A percentile compares a stretch with the other conserved stretches of the same genome.
These are phyloP conservation scores for Agrochola circellaris DNA, from an alignment of 2,888 invertebrate species.

Conservation along the genomic window DNA sequence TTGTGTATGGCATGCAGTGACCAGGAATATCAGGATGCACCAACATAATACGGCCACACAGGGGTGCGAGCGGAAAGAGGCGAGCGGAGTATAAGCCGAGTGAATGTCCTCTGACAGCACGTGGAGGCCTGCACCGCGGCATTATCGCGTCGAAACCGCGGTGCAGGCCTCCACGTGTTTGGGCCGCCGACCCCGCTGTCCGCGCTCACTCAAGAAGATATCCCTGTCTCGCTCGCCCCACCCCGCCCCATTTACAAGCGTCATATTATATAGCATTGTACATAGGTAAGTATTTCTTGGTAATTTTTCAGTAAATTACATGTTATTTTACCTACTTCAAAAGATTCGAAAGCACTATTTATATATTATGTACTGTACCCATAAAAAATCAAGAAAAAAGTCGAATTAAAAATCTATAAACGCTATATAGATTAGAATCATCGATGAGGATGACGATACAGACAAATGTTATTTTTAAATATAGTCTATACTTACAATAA, in stretches of 20 bases:
- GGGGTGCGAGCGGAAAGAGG: conserved; percentile 76
- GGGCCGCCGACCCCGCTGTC: conserved; percentile 84
- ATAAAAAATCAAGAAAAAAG: neutral
- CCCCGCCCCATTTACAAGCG: conserved; percentile 63
- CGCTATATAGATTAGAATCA: neutral
- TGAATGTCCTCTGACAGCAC: conserved; percentile 85
- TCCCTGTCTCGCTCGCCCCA: conserved; percentile 73
- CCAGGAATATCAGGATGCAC: conserved; percentile 89
- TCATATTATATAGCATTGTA: conserved; percentile 7
- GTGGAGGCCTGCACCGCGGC: conserved; percentile 89
- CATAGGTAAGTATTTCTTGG: conserved; percentile 11
- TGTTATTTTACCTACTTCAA: neutral
- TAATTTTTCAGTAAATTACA: conserved; percentile 5
- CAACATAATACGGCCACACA: conserved; percentile 80
- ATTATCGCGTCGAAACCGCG: conserved; percentile 75
- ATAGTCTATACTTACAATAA: neutral
- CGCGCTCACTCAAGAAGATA: conserved; percentile 73
- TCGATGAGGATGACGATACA: neutral
- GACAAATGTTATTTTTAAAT: conserved; percentile 2
- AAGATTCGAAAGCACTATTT: conserved; percentile 1
- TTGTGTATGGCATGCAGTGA: conserved; percentile 87
- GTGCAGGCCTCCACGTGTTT: conserved; percentile 89
- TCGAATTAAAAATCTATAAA: neutral
- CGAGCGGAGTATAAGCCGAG: conserved; percentile 78
- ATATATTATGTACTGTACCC: neutral